A percentile compares a stretch with the other conserved stretches of the same genome.
These are phyloP conservation scores for Xiphias gladius DNA, from an alignment of 2,113 vertebrate species.

Conservation along the genomic window DNA sequence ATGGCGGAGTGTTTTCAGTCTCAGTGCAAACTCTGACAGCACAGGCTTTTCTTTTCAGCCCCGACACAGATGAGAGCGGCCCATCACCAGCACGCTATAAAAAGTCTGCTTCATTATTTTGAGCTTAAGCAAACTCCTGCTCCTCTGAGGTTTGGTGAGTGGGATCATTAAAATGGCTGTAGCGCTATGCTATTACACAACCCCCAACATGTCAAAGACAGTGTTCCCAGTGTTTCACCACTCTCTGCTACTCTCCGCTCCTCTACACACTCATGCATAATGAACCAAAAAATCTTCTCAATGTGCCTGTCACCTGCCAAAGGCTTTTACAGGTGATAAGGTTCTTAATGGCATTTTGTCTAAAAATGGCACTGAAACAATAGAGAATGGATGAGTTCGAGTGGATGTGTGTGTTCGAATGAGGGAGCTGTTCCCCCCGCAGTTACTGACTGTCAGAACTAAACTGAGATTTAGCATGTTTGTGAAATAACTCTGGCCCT, in stretches of 20 bases:
- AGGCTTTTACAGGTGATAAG: constrained; percentile 32
- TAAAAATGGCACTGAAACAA: constrained; percentile 49
- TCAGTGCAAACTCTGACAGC: constrained; percentile 36
- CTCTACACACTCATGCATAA: constrained; percentile 54
- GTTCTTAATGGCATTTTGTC: constrained; percentile 18
- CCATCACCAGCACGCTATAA: constrained; percentile 64
- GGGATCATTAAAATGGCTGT: constrained; percentile 78
- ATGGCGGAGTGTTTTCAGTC: constrained; percentile 46
- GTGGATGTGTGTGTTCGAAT: constrained; percentile 10
- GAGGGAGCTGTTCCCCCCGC: neutral
- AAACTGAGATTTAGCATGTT: constrained; percentile 22
- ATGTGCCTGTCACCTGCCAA: constrained; percentile 53
- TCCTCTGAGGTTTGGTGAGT: constrained; percentile 73
- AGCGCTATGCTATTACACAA: constrained; percentile 58
- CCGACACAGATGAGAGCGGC: constrained; percentile 59
- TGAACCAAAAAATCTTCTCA: constrained; percentile 46
- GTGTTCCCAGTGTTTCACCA: constrained; percentile 57
- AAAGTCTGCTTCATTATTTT: constrained; percentile 77
- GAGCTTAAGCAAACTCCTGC: constrained; percentile 69
- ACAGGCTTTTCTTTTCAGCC: constrained; percentile 39
- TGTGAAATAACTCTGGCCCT: constrained; percentile 16
- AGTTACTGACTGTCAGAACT: constrained; percentile 1
- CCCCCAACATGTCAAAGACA: constrained; percentile 63
- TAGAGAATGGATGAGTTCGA: neutral
- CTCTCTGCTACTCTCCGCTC: constrained; percentile 24